Evolutionary conservation across 1,140 invertebrate species (phyloP).

Genomic region (Zaprionus taronus): DNA sequence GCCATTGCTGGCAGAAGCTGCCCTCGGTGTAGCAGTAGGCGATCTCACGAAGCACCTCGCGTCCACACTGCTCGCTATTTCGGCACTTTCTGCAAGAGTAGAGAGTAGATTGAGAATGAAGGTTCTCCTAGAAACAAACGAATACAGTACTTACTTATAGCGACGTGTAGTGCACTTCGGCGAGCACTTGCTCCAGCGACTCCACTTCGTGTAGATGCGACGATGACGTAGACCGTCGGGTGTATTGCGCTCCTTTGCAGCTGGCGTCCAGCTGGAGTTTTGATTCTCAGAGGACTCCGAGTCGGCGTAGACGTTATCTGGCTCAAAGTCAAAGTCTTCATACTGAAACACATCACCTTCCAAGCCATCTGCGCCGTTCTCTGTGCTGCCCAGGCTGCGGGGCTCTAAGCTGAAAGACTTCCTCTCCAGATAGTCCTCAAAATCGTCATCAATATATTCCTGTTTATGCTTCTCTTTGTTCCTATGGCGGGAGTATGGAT

Average conservation of each 20-base stretch:
- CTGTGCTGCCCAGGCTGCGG: constrained; percentile 32
- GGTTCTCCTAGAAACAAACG: too few species aligned
- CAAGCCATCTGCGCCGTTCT: constrained; percentile 31
- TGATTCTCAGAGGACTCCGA: constrained; percentile 58
- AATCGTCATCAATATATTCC: constrained; percentile 59
- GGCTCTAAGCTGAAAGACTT: constrained; percentile 25
- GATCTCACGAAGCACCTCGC: constrained; percentile 90
- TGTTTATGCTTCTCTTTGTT: constrained; percentile 22
- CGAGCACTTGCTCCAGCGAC: constrained; percentile 84
- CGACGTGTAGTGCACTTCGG: constrained; percentile 84
- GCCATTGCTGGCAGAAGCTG: constrained; percentile 91
- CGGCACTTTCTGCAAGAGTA: constrained; percentile 89
- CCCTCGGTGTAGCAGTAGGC: constrained; percentile 94
- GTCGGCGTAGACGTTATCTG: constrained; percentile 41
- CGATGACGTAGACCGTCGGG: constrained; percentile 61
- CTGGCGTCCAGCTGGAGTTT: constrained; percentile 40
- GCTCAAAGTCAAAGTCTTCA: constrained; percentile 75
- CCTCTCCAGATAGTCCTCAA: constrained; percentile 58
- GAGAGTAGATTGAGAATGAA: background rate
- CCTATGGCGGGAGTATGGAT: background rate
- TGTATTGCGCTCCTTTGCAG: constrained; percentile 54
- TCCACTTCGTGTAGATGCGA: constrained; percentile 84
- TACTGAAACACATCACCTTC: constrained; percentile 78
- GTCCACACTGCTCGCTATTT: constrained; percentile 89
- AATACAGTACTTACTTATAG: constrained; percentile 76